Percentiles rank a stretch among this genome's conserved stretches.
Evolutionary conservation across 2,797 vertebrate species (phyloP).

Genomic region (Synanceia verrucosa): DNA sequence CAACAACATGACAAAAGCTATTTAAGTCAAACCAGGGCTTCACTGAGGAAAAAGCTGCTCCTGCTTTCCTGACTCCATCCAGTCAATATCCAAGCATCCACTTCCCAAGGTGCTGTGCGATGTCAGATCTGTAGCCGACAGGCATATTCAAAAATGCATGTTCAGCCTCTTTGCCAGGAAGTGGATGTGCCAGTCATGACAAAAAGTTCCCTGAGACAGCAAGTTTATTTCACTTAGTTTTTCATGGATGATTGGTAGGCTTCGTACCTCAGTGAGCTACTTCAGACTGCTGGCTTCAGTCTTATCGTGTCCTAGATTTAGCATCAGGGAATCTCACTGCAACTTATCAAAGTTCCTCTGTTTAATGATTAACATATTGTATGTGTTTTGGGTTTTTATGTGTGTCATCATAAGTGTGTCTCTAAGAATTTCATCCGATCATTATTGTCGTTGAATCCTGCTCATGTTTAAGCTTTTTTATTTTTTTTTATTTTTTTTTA

Average conservation of each 20-base stretch:
- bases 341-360: constrained; percentile 24
- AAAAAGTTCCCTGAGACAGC: constrained; percentile 74
- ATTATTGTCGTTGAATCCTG: neutral
- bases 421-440: neutral
- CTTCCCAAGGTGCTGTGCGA: constrained; percentile 69
- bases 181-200: constrained; percentile 70
- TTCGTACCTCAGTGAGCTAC: constrained; percentile 41
- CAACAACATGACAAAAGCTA: constrained; percentile 62
- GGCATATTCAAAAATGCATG: constrained; percentile 75
- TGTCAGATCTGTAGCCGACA: constrained; percentile 70
- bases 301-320: constrained; percentile 63
- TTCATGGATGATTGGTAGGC: constrained; percentile 60
- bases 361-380: constrained; percentile 34
- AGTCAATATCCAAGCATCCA: constrained; percentile 54
- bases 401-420: neutral
- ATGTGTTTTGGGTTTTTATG: neutral
- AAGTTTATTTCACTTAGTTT: constrained; percentile 69
- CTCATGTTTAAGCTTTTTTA: neutral
- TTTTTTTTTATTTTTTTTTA: no score
- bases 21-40: constrained; percentile 63
- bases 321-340: constrained; percentile 21
- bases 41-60: constrained; percentile 35
- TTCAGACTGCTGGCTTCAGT: constrained; percentile 55
- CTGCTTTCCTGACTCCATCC: constrained; percentile 51
- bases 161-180: constrained; percentile 72